Evolutionary conservation across 2,888 invertebrate species (phyloP).

Genomic region (Lasioglossum vierecki): DNA sequence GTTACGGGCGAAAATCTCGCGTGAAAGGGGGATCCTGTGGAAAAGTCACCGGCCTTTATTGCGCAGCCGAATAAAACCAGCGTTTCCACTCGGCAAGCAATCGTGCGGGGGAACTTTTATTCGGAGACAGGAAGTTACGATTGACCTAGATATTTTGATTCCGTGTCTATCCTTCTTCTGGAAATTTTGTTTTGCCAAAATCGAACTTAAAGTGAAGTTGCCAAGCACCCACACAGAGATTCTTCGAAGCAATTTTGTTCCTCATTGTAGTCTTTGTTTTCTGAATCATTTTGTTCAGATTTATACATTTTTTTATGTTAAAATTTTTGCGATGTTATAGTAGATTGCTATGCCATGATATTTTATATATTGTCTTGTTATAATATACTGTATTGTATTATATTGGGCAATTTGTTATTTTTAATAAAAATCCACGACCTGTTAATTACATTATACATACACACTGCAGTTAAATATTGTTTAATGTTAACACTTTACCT

Average conservation of each 20-base stretch:
- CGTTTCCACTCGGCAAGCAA: background rate
- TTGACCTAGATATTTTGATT: background rate
- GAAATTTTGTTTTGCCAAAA: background rate
- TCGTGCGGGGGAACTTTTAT: background rate
- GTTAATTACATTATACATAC: background rate
- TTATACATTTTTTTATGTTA: background rate
- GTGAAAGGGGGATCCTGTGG: background rate
- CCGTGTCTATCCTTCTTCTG: background rate
- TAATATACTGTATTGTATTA: too few relatives aligned
- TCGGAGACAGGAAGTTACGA: background rate
- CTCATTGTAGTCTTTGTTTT: background rate
- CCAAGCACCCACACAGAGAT: too few relatives aligned
- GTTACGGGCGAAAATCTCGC: background rate
- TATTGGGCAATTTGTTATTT: too few relatives aligned
- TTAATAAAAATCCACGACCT: background rate
- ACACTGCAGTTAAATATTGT: background rate
- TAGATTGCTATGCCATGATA: too few relatives aligned
- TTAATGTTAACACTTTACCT: background rate
- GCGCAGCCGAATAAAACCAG: background rate
- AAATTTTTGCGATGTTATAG: background rate
- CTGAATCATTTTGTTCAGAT: background rate
- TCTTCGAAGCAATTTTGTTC: background rate
- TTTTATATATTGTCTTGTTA: background rate
- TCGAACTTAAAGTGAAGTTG: background rate
- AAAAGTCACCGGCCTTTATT: background rate